phyloP scores from a whole-genome alignment of 2,797 vertebrate genomes.

The Gouania willdenowi region DNA sequence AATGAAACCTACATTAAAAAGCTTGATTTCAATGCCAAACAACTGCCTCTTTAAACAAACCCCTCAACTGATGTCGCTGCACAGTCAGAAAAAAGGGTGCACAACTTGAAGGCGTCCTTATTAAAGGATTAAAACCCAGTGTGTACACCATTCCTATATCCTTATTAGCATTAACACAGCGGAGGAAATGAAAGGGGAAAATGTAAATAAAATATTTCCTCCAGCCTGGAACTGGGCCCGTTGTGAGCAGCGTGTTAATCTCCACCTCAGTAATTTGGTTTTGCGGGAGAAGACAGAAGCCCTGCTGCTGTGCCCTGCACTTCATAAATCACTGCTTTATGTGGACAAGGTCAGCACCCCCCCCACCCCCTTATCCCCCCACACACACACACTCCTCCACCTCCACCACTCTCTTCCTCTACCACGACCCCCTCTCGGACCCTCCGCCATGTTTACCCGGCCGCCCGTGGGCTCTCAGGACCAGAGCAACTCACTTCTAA shows the following conservation, averaged over 20 bases:
- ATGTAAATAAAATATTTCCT: constrained; percentile 92
- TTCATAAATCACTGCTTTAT: constrained; percentile 99
- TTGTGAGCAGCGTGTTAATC: constrained; percentile 95
- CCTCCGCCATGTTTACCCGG: constrained; percentile 96
- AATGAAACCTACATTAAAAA: too few species aligned
- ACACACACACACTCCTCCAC: not conserved
- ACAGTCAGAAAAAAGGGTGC: constrained; percentile 15
- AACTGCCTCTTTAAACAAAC: constrained; percentile 23
- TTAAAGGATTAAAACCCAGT: constrained; percentile 23
- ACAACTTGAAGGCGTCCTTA: constrained; percentile 17
- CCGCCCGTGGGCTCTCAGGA: constrained; percentile 89
- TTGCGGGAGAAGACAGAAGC: constrained; percentile 98
- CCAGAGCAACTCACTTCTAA: constrained; percentile 96
- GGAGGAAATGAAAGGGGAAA: constrained; percentile 90
- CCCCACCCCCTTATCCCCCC: constrained; percentile 60
- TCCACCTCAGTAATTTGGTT: constrained; percentile 99
- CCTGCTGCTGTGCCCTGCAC: constrained; percentile 97
- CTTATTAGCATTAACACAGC: constrained; percentile 73
- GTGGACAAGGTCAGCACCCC: constrained; percentile 97
- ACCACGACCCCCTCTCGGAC: constrained; percentile 81
- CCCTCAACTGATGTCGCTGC: constrained; percentile 14
- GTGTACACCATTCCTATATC: constrained; percentile 38
- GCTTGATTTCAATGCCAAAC: too few species aligned
- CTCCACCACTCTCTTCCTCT: constrained; percentile 68
- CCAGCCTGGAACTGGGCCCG: constrained; percentile 91